Base-by-base conservation (phyloP, 2,888 invertebrate species). In the Ophion slaviceki region DNA sequence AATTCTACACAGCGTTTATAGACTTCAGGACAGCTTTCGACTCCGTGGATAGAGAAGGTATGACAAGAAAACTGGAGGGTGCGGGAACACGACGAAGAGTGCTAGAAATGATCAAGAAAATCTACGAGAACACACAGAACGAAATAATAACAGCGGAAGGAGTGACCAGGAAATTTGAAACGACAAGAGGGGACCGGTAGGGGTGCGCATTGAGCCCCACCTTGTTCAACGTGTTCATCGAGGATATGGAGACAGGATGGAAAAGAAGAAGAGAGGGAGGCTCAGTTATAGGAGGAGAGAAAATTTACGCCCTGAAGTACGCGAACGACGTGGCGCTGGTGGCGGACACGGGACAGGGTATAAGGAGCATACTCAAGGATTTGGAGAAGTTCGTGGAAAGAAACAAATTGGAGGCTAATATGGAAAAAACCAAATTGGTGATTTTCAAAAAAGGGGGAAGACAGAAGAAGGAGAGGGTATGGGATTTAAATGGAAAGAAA, bases 161-260 rank as follows among this genome's bases (percentile, higher is more conserved):
- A 20, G 28, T 82, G 7, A 79, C 88, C 6, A 68, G 75, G 62
- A 67, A 59, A 14, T 86, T 88, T 64, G 61, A 71, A 36, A 36
- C 36, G 36, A 36, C 36, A 36, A 36, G 36, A 36, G 36, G 36
- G 6, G 36, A 2, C 36, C 36, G 84, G 24, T 82, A 88, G 28
- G 88, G 87, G 14, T 87, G 86, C 32, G 75, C 81, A 11, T 78
- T 88, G 3, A 87, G 87, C 74, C 83, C 87, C 0, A 59, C 83
- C 2, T 28, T 85, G 17, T 88, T 88, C 68, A 77, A 80, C 10
- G 66, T 89, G 2, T 87, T 85, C 57, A 53, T 87, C 24, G 86
- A 85, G 11, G 85, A 82, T 28, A n/a, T 80, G 45, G 84, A 86
- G 14, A 45, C 7, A 0, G 75, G 81, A 4, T 84, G 74, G 85